Evolutionary conservation across 2,113 vertebrate species (phyloP).

Genomic region (Pipa parva): DNA sequence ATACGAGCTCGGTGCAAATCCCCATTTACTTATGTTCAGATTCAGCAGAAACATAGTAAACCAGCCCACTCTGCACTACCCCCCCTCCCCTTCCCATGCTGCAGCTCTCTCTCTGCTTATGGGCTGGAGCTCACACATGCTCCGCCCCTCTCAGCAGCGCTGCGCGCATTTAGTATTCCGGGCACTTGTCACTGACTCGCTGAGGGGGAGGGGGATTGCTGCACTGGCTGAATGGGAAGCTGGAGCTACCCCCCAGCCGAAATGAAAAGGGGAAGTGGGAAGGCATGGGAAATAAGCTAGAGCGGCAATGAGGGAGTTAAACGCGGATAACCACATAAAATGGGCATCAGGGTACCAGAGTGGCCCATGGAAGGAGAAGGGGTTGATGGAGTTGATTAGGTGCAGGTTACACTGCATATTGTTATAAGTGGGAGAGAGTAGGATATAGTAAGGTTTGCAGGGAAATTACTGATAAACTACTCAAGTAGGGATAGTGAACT

Average conservation of each 20-base stretch:
- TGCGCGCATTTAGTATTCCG: slow-evolving; percentile 24
- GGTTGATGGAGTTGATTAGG: too few species aligned
- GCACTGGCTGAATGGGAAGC: slow-evolving; percentile 33
- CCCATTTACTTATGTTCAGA: neutral
- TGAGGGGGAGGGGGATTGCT: slow-evolving; percentile 32
- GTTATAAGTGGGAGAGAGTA: too few species aligned
- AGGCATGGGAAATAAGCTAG: neutral
- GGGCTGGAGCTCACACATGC: neutral
- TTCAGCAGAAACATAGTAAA: neutral
- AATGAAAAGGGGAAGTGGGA: neutral
- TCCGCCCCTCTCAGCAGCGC: slow-evolving; percentile 3
- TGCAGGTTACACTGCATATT: too few species aligned
- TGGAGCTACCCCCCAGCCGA: too few species aligned
- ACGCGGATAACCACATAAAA: too few species aligned
- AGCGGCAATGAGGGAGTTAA: neutral
- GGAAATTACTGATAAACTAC: too few species aligned
- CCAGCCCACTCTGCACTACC: neutral
- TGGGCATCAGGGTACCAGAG: neutral
- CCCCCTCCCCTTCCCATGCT: neutral
- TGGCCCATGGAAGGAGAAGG: neutral
- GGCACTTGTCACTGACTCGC: slow-evolving; percentile 41
- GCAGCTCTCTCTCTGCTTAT: neutral
- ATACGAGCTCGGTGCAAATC: neutral
- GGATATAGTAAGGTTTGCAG: too few species aligned
- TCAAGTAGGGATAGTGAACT: too few species aligned